A percentile compares a stretch with the other conserved stretches of the same genome.
Evolutionary conservation across 2,797 vertebrate species (phyloP).

Genomic region (Apogon hyalosoma): DNA sequence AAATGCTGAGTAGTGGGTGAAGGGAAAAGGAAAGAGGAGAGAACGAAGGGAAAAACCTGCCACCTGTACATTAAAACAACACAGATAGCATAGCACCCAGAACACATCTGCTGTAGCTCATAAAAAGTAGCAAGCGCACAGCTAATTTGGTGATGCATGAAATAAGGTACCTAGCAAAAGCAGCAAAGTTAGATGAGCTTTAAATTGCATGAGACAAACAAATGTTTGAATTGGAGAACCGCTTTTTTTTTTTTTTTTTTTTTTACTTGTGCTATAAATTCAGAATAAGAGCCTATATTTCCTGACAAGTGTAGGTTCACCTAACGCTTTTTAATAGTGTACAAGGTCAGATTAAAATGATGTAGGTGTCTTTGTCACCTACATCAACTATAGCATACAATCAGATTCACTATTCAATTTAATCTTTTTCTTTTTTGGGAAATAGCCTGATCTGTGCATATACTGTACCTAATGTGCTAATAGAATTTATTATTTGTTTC

Average conservation of each 20-base stretch:
- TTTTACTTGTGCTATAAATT: too few relatives aligned
- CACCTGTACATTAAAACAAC: slow-evolving; percentile 29
- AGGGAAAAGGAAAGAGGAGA: slow-evolving; percentile 24
- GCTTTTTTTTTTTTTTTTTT: neutral
- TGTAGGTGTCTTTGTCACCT: neutral
- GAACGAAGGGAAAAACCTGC: slow-evolving; percentile 7
- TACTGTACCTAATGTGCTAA: neutral
- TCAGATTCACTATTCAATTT: neutral
- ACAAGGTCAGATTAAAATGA: neutral
- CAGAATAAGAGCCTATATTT: too few relatives aligned
- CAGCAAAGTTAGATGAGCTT: slow-evolving; percentile 12
- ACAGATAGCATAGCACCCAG: slow-evolving; percentile 3
- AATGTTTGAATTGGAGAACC: slow-evolving; percentile 1
- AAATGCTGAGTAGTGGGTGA: slow-evolving; percentile 62
- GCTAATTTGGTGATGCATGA: slow-evolving; percentile 41
- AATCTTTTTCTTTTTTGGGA: neutral
- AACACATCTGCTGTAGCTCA: slow-evolving; percentile 30
- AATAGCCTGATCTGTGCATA: neutral
- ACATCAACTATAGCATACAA: neutral
- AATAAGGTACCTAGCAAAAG: slow-evolving; percentile 18
- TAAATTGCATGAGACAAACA: neutral
- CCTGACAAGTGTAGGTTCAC: slow-evolving; percentile 9
- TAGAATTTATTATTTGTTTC: neutral
- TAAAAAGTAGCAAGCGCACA: slow-evolving; percentile 30
- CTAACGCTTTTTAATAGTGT: slow-evolving; percentile 18